Conservation (phyloP, 2,797 vertebrate genomes). For the Scyliorhinus canicula region DNA sequence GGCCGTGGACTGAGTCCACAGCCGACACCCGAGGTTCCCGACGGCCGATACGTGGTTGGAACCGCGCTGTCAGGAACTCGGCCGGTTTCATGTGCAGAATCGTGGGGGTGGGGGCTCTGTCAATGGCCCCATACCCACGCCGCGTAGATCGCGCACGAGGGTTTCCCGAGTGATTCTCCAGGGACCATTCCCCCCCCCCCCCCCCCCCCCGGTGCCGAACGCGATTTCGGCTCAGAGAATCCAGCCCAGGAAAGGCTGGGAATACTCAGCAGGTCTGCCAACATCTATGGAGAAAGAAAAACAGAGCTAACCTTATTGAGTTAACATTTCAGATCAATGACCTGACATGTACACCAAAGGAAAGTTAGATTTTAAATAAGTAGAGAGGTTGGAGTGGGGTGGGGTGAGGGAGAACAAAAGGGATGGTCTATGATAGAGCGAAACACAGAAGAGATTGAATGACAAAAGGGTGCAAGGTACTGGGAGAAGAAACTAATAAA, state of each 20-base stretch:
- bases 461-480: background rate
- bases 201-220: too few species aligned
- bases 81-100: too few species aligned
- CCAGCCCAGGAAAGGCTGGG: background rate
- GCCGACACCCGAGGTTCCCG: too few species aligned
- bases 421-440: background rate
- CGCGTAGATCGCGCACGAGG: too few species aligned
- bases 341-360: background rate
- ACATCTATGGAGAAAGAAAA: background rate
- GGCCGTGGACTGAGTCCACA: too few species aligned
- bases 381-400: background rate
- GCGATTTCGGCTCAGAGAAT: too few species aligned
- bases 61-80: too few species aligned
- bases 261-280: background rate
- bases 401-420: background rate
- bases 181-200: too few species aligned
- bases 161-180: too few species aligned
- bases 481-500: background rate
- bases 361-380: background rate
- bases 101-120: too few species aligned
- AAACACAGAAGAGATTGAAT: background rate
- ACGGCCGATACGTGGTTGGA: too few species aligned
- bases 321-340: background rate
- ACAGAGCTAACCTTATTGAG: background rate
- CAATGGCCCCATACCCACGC: too few species aligned